Conservation (phyloP, 2,888 invertebrate species). For the Frankliniella intonsa region DNA sequence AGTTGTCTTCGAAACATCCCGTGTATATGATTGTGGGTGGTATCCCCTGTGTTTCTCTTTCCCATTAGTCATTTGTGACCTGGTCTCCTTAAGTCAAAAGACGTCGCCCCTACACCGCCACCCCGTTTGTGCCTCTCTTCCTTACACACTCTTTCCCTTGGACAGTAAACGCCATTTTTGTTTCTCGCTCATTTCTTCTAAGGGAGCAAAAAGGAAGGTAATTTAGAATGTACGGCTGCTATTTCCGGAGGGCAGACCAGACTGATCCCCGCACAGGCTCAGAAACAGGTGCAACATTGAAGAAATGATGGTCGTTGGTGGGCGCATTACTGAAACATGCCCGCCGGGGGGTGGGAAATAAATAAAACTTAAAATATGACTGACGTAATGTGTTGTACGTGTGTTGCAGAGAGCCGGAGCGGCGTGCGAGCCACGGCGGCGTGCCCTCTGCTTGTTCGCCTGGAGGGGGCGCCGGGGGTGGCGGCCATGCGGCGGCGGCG, state of each 20-base stretch:
- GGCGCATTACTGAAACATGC: no score
- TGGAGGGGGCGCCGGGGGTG: neutral
- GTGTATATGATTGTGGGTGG: no score
- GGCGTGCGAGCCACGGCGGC: slow-evolving; percentile 2
- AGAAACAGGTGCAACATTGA: no score
- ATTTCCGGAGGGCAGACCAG: neutral
- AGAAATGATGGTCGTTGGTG: no score
- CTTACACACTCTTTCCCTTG: neutral
- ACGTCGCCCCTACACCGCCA: neutral
- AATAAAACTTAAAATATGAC: no score
- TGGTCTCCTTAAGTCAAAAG: no score
- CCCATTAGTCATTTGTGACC: no score
- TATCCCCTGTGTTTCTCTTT: no score
- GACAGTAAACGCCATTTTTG: no score
- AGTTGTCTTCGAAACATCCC: no score
- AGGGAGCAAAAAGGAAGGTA: neutral
- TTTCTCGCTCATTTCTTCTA: no score
- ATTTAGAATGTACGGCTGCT: neutral
- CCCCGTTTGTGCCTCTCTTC: neutral
- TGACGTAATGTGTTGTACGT: neutral
- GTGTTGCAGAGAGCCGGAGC: slow-evolving; percentile 19
- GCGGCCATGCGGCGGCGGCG: slow-evolving; percentile 38
- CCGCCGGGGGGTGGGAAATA: no score
- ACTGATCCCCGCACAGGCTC: neutral
- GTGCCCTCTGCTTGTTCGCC: slow-evolving; percentile 1